Evolutionary conservation across 2,888 invertebrate genomes (phyloP).

Genomic region (Venusia cambrica): DNA sequence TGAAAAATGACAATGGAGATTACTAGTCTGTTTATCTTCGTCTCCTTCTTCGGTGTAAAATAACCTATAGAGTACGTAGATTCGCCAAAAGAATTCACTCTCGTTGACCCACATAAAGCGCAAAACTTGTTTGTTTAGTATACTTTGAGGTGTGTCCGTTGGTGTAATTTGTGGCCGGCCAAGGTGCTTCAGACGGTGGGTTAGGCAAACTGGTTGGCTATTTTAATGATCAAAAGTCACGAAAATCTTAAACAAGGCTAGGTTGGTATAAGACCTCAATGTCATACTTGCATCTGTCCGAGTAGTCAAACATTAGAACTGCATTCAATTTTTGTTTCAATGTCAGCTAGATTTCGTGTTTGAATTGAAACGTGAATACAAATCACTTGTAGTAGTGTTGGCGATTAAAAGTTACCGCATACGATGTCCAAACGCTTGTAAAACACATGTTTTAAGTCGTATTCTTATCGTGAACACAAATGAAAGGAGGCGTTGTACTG

Average conservation of each 20-base stretch:
- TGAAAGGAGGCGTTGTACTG: too few relatives aligned
- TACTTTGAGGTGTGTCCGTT: constrained; percentile 16
- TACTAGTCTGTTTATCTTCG: too few relatives aligned
- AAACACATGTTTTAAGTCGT: too few relatives aligned
- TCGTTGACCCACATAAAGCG: constrained; percentile 19
- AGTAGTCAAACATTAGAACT: not conserved
- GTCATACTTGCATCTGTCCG: not conserved
- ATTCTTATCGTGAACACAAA: too few relatives aligned
- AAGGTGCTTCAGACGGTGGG: constrained; percentile 14
- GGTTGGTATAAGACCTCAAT: not conserved
- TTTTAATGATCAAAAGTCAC: constrained; percentile 17
- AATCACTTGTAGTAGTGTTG: constrained; percentile 3
- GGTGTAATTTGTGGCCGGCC: constrained; percentile 14
- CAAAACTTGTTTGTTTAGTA: constrained; percentile 18
- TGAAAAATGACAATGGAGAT: too few relatives aligned
- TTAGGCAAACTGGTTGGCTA: constrained; percentile 16
- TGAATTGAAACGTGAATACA: not conserved
- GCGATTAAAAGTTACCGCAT: constrained; percentile 2
- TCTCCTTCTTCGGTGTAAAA: too few relatives aligned
- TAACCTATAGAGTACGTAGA: too few relatives aligned
- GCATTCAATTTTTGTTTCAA: not conserved
- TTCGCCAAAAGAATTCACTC: constrained; percentile 8
- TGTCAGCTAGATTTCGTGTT: not conserved
- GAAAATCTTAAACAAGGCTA: constrained; percentile 14
- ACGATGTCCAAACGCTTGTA: not conserved